Percentiles rank a stretch among this genome's conserved stretches.
These are phyloP conservation scores for Copsychus sechellarum DNA, from an alignment of 2,113 vertebrate genomes.

Conservation along the genomic window DNA sequence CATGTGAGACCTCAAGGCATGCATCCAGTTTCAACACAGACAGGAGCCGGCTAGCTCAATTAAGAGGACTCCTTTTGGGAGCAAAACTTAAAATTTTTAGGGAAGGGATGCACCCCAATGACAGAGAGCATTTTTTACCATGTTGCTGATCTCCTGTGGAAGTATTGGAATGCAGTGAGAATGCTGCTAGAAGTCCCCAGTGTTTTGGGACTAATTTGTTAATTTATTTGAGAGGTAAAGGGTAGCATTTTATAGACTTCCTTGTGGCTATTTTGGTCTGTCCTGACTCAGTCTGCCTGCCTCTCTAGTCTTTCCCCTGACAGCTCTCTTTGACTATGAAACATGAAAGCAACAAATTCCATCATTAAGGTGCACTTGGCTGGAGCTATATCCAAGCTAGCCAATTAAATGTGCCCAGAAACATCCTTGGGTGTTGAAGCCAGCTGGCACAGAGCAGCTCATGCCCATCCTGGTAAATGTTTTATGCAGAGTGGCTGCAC, in stretches of 20 bases:
- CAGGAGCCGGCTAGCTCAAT: neutral
- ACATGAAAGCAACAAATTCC: constrained; percentile 12
- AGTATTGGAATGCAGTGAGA: neutral
- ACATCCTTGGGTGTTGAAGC: neutral
- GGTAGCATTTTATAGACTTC: neutral
- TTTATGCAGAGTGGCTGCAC: neutral
- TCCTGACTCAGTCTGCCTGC: neutral
- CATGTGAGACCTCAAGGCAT: neutral
- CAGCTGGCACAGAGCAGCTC: neutral
- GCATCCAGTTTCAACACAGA: neutral
- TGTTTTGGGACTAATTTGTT: neutral
- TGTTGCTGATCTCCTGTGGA: neutral
- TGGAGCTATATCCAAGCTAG: neutral
- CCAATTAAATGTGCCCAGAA: neutral
- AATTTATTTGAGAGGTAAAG: neutral
- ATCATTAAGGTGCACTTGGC: neutral
- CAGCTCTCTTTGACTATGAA: neutral
- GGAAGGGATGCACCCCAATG: neutral
- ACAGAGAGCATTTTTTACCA: neutral
- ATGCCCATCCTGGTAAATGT: neutral
- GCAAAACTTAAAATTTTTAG: neutral
- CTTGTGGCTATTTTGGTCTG: neutral
- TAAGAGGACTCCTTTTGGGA: neutral
- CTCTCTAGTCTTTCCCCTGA: neutral
- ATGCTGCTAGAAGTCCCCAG: neutral